A percentile compares a stretch with the other conserved stretches of the same genome.
Conservation (phyloP, 2,888 invertebrate genomes). For the Mesorhabditis spiculigera region DNA sequence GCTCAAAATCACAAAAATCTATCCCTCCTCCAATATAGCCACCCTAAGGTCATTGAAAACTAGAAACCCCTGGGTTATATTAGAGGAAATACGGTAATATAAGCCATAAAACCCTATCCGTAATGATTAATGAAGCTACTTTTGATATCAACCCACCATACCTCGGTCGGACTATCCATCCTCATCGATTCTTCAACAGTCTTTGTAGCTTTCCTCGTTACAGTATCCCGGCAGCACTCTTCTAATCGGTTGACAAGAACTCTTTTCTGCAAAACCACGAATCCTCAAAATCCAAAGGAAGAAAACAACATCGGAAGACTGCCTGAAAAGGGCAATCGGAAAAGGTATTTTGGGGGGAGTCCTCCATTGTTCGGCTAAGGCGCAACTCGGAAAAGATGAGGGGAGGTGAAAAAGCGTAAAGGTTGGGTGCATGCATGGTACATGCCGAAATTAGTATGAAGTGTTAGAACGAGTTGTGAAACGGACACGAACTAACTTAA, state of each 20-base stretch:
- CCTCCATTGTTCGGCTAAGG: not conserved
- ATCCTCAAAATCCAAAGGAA: not conserved
- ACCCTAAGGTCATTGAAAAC: too few species aligned
- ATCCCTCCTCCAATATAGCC: too few species aligned
- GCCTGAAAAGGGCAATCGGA: too few species aligned
- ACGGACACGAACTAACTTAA: too few species aligned
- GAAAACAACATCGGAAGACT: not conserved
- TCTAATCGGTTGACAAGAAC: constrained; percentile 15
- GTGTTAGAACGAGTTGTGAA: not conserved
- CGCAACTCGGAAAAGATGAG: not conserved
- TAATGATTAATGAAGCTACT: too few species aligned
- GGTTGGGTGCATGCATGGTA: not conserved
- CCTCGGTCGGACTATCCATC: constrained; percentile 20
- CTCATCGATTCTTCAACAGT: constrained; percentile 17
- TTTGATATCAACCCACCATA: not conserved
- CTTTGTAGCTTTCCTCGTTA: constrained; percentile 12
- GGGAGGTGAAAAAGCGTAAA: not conserved
- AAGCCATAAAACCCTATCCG: too few species aligned
- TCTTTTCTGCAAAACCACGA: constrained; percentile 17
- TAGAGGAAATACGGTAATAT: too few species aligned
- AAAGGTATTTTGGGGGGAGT: too few species aligned
- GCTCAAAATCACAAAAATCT: too few species aligned
- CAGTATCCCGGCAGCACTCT: constrained; percentile 8
- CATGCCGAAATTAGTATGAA: not conserved
- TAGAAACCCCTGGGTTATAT: too few species aligned